Evolutionary conservation across 2,888 invertebrate species (phyloP).

Genomic region (Zaprionus obscuricornis): DNA sequence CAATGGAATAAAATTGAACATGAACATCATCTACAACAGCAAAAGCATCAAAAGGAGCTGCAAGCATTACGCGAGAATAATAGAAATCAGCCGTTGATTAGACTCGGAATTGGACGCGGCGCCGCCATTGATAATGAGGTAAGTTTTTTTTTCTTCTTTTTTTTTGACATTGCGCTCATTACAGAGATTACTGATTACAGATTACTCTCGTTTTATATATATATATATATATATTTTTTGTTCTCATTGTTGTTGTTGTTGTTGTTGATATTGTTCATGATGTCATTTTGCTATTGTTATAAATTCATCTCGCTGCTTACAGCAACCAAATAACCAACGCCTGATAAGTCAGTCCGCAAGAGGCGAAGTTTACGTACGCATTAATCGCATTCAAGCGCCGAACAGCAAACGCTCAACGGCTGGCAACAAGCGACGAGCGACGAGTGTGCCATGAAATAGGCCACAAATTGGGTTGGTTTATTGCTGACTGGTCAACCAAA

Average conservation of each 20-base stretch:
- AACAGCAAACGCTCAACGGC: too few relatives aligned
- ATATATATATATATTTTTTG: too few relatives aligned
- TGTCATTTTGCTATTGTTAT: constrained; percentile 65
- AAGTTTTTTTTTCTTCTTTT: too few relatives aligned
- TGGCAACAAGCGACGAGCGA: constrained; percentile 4
- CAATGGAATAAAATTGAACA: constrained; percentile 83
- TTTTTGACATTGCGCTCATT: constrained; percentile 67
- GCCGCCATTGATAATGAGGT: constrained; percentile 77
- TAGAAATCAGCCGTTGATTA: constrained; percentile 48
- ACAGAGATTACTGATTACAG: too few relatives aligned
- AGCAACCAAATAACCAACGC: too few relatives aligned
- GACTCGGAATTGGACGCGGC: too few relatives aligned
- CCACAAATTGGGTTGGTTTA: constrained; percentile 47
- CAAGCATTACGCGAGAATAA: constrained; percentile 56
- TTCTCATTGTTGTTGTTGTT: constrained; percentile 1
- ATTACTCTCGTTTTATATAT: too few relatives aligned
- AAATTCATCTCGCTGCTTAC: constrained; percentile 38
- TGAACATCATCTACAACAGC: constrained; percentile 74
- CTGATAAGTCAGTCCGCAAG: constrained; percentile 22
- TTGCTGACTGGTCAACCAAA: constrained; percentile 34
- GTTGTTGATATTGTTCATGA: constrained; percentile 43
- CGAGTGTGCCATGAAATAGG: constrained; percentile 29
- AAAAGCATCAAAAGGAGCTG: constrained; percentile 76
- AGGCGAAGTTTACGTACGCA: too few relatives aligned
- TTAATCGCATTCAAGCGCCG: too few relatives aligned